A percentile compares a stretch with the other conserved stretches of the same genome.
These are phyloP conservation scores for Piliocolobus tephrosceles DNA, from an alignment of 2,113 vertebrate species.

Conservation along the genomic window DNA sequence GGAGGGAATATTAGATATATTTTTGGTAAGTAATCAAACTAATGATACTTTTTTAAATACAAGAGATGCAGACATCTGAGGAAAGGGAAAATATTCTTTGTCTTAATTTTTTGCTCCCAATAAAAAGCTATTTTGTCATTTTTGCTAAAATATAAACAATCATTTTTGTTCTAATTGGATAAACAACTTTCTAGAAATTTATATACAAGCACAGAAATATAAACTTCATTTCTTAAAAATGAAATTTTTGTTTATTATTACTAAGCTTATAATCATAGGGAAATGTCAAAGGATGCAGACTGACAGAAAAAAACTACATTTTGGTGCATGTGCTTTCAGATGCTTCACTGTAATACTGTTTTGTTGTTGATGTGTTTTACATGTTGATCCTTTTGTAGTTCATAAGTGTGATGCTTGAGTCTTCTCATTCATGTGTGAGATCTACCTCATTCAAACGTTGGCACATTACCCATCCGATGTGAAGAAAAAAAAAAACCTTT, in stretches of 20 bases:
- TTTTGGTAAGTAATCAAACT: conserved; percentile 9
- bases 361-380: background rate
- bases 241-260: background rate
- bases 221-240: background rate
- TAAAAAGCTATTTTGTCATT: background rate
- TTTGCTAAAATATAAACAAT: background rate
- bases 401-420: background rate
- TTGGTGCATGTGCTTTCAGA: background rate
- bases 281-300: background rate
- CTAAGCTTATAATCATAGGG: background rate
- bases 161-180: background rate
- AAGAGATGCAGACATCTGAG: background rate
- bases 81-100: background rate
- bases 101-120: background rate
- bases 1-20: background rate
- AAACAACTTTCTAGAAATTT: background rate
- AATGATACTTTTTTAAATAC: background rate
- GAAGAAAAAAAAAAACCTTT: background rate
- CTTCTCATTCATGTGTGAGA: background rate
- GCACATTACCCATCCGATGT: background rate
- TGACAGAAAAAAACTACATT: background rate
- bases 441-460: background rate
- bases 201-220: background rate
- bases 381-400: background rate
- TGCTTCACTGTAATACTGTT: background rate